Evolutionary conservation across 2,113 vertebrate genomes (phyloP).

Genomic region (Gymnobelideus leadbeateri): DNA sequence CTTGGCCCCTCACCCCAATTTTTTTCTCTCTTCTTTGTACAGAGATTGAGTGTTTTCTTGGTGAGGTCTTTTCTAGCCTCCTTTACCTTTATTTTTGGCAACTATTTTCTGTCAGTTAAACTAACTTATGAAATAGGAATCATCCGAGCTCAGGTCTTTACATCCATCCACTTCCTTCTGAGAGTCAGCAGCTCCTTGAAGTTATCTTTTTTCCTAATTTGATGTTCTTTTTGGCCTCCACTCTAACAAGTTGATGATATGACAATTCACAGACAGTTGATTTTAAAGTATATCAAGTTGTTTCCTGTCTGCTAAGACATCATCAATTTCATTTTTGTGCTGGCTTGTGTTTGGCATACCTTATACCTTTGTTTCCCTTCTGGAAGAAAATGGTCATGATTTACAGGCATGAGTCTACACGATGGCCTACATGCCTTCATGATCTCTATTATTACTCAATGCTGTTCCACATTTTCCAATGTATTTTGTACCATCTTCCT

Average conservation of each 20-base stretch:
- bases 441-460: not conserved
- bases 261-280: not conserved
- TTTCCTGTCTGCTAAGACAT: not conserved
- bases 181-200: not conserved
- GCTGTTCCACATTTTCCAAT: not conserved
- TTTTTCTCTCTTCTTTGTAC: not conserved
- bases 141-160: not conserved
- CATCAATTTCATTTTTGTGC: not conserved
- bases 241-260: not conserved
- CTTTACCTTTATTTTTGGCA: too few relatives aligned
- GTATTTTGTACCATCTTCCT: too few relatives aligned
- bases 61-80: not conserved
- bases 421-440: not conserved
- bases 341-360: not conserved
- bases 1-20: too few relatives aligned
- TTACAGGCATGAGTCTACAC: not conserved
- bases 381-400: not conserved
- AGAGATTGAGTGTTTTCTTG: not conserved
- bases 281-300: not conserved
- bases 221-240: not conserved
- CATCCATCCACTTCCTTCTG: not conserved
- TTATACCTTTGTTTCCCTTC: not conserved
- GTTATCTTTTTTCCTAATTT: not conserved
- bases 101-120: too few relatives aligned
- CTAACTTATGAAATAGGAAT: not conserved